Evolutionary conservation across 1,140 invertebrate genomes (phyloP).

Genomic region (Atta texana): DNA sequence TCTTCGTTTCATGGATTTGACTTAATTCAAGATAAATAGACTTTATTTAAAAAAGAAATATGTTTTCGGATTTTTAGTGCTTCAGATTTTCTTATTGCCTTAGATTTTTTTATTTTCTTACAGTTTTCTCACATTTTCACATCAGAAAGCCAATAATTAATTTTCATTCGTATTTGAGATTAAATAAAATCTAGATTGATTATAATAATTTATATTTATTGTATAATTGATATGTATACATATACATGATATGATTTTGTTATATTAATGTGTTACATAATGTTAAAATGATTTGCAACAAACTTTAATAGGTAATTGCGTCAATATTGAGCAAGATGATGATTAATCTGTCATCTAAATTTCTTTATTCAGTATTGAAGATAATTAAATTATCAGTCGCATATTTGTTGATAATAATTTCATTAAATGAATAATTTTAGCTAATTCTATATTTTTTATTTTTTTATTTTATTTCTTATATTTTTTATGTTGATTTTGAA

Average conservation of each 20-base stretch:
- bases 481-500: too few relatives aligned
- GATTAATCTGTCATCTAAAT: background rate
- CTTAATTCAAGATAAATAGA: background rate
- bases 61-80: background rate
- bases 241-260: too few relatives aligned
- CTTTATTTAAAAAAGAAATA: background rate
- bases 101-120: background rate
- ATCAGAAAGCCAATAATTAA: background rate
- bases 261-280: background rate
- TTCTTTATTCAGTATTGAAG: background rate
- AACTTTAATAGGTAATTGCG: background rate
- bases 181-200: background rate
- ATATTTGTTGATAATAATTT: too few relatives aligned
- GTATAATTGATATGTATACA: background rate
- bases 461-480: too few relatives aligned
- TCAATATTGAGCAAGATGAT: constrained; percentile 2
- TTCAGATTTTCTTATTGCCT: background rate
- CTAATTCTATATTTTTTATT: too few relatives aligned
- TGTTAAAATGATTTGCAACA: background rate
- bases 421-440: too few relatives aligned
- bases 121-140: background rate
- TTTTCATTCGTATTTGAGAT: background rate
- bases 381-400: background rate
- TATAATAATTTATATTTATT: background rate
- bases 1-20: background rate